A percentile compares a stretch with the other conserved stretches of the same genome.
phyloP scores from a whole-genome alignment of 1,140 invertebrate species.

The Scaptomyza pallida region DNA sequence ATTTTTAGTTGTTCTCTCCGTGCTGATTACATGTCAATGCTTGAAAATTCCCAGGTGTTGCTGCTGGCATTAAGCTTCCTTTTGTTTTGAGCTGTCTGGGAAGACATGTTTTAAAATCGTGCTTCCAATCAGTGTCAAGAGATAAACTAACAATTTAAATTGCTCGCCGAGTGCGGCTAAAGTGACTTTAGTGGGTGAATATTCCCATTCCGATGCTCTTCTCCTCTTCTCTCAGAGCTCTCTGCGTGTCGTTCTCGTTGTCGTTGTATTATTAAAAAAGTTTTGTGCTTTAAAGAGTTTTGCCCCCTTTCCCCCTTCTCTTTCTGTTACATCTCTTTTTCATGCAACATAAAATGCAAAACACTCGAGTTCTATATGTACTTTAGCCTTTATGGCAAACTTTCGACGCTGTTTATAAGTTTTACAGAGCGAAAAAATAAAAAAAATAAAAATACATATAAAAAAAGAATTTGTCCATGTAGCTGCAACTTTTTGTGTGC shows the following conservation, averaged over 20 bases:
- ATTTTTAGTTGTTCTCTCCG: too few species aligned
- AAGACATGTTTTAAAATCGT: conserved; percentile 30
- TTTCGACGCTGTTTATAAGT: conserved; percentile 77
- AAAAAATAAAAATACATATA: conserved; percentile 11
- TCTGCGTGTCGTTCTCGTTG: conserved; percentile 55
- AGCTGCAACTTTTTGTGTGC: conserved; percentile 69
- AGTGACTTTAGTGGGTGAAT: conserved; percentile 34
- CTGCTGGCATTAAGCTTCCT: conserved; percentile 20
- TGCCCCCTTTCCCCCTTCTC: conserved; percentile 6
- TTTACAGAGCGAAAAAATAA: conserved; percentile 42
- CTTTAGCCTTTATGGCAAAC: conserved; percentile 76
- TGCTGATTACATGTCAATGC: conserved; percentile 30
- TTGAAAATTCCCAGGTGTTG: conserved; percentile 18
- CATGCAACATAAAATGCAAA: conserved; percentile 75
- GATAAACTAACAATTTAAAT: conserved; percentile 80
- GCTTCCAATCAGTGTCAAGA: conserved; percentile 58
- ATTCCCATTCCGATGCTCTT: background rate
- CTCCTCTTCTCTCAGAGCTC: background rate
- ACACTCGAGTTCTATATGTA: conserved; percentile 68
- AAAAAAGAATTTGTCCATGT: conserved; percentile 48
- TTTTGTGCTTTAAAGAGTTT: conserved; percentile 75
- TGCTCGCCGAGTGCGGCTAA: conserved; percentile 48
- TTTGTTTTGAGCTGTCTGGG: conserved; percentile 22
- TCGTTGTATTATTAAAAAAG: conserved; percentile 80
- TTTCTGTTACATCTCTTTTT: background rate